Percentiles rank a stretch among this genome's conserved stretches.
Conservation (phyloP, 2,888 invertebrate species). For the Prosopocoilus inquinatus region DNA sequence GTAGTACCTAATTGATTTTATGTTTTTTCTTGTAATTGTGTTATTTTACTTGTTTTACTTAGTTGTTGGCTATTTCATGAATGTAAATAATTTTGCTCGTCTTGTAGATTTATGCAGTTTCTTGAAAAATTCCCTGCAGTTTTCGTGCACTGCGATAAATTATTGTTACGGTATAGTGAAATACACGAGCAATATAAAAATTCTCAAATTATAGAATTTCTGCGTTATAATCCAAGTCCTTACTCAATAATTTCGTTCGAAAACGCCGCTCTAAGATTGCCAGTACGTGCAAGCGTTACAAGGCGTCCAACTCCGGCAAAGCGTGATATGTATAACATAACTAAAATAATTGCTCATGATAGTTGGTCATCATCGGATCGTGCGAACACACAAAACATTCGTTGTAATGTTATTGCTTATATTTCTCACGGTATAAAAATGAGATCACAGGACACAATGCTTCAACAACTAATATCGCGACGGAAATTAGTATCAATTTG, state of each 20-base stretch:
- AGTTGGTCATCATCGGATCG: slow-evolving; percentile 6
- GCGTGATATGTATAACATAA: slow-evolving; percentile 31
- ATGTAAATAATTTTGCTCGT: too few relatives aligned
- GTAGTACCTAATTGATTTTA: too few relatives aligned
- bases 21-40: too few relatives aligned
- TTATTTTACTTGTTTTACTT: too few relatives aligned
- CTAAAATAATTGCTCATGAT: slow-evolving; percentile 25
- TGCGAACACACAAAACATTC: slow-evolving; percentile 6
- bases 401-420: neutral
- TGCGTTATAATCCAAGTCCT: neutral
- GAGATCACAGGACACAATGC: neutral
- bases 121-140: too few relatives aligned
- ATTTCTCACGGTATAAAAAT: slow-evolving; percentile 10
- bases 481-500: slow-evolving; percentile 17
- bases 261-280: slow-evolving; percentile 25
- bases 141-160: too few relatives aligned
- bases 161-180: too few relatives aligned
- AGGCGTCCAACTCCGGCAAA: slow-evolving; percentile 26
- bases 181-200: too few relatives aligned
- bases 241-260: slow-evolving; percentile 9
- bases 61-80: too few relatives aligned
- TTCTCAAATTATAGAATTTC: too few relatives aligned
- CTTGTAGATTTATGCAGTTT: too few relatives aligned
- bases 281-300: slow-evolving; percentile 31
- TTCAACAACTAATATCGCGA: neutral